A percentile compares a stretch with the other conserved stretches of the same genome.
These are phyloP conservation scores for Tetropium fuscum DNA, from an alignment of 2,888 invertebrate species.

Conservation along the genomic window DNA sequence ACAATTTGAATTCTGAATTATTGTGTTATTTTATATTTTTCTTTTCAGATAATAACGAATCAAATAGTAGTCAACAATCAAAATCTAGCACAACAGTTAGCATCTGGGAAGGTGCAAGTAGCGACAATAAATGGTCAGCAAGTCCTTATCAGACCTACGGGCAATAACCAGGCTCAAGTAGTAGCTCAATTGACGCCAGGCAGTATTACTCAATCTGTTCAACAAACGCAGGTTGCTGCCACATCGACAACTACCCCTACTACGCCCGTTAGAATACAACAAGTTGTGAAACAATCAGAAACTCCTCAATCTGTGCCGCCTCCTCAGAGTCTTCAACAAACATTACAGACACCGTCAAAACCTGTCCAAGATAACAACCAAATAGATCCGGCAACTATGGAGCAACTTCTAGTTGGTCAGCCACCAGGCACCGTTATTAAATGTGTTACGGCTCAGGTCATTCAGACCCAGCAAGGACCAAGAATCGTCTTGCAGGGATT, in stretches of 20 bases:
- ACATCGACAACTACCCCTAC: constrained; percentile 2
- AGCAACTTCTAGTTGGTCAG: constrained; percentile 80
- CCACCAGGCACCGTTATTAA: constrained; percentile 89
- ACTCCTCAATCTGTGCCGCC: constrained; percentile 35
- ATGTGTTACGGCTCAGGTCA: constrained; percentile 88
- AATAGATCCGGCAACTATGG: constrained; percentile 70
- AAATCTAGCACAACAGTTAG: constrained; percentile 82
- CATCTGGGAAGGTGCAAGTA: constrained; percentile 84
- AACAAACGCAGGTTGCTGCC: constrained; percentile 24
- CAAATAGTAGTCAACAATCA: constrained; percentile 85
- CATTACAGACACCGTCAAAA: constrained; percentile 35
- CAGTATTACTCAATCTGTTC: constrained; percentile 50
- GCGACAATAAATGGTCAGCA: constrained; percentile 89
- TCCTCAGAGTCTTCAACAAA: constrained; percentile 37
- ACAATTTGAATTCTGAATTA: too few relatives aligned
- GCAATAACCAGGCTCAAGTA: constrained; percentile 83
- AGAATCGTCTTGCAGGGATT: constrained; percentile 88
- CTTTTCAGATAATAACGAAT: constrained; percentile 66
- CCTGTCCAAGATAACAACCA: constrained; percentile 40
- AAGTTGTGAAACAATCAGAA: neutral
- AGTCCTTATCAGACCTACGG: constrained; percentile 82
- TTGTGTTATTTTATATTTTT: too few relatives aligned
- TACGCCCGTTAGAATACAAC: constrained; percentile 13
- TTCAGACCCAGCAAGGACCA: constrained; percentile 87
- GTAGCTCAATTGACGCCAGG: constrained; percentile 75